phyloP scores from a whole-genome alignment of 1,140 invertebrate species.

The Drosophila equinoxialis region DNA sequence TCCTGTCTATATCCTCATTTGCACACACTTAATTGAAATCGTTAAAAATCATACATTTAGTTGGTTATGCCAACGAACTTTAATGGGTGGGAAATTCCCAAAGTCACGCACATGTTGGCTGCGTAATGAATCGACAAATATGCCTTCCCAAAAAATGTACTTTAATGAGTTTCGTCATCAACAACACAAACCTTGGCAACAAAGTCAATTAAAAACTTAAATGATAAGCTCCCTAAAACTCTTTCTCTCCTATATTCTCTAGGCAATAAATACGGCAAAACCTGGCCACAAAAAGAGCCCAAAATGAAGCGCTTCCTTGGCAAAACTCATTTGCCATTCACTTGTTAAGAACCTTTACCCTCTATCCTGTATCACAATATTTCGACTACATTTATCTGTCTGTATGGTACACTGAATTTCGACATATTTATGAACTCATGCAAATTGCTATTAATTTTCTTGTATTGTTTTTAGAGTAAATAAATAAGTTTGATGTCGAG shows the following conservation, averaged over 20 bases:
- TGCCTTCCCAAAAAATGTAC: slow-evolving; percentile 14
- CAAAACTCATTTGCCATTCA: slow-evolving; percentile 27
- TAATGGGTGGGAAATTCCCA: slow-evolving; percentile 24
- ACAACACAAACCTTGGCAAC: neutral
- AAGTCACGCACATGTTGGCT: slow-evolving; percentile 52
- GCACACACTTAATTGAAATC: slow-evolving; percentile 54
- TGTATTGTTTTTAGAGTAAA: slow-evolving; percentile 81
- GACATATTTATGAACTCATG: slow-evolving; percentile 76
- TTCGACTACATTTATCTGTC: neutral
- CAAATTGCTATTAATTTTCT: slow-evolving; percentile 81
- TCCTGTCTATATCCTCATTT: slow-evolving; percentile 25
- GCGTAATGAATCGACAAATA: neutral
- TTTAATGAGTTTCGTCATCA: slow-evolving; percentile 41
- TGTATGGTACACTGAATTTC: slow-evolving; percentile 37
- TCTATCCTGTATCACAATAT: neutral
- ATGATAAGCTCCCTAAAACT: slow-evolving; percentile 48
- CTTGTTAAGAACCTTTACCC: slow-evolving; percentile 48
- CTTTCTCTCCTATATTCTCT: neutral
- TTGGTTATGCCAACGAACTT: slow-evolving; percentile 15
- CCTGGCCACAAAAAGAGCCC: slow-evolving; percentile 34
- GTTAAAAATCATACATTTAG: slow-evolving; percentile 26
- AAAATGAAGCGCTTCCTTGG: slow-evolving; percentile 23
- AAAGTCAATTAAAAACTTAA: slow-evolving; percentile 48
- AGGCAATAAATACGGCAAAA: slow-evolving; percentile 54
- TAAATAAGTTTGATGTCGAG: slow-evolving; percentile 78